Base-by-base conservation (phyloP, 2,797 vertebrate genomes). In the Neoniphon sammara region DNA sequence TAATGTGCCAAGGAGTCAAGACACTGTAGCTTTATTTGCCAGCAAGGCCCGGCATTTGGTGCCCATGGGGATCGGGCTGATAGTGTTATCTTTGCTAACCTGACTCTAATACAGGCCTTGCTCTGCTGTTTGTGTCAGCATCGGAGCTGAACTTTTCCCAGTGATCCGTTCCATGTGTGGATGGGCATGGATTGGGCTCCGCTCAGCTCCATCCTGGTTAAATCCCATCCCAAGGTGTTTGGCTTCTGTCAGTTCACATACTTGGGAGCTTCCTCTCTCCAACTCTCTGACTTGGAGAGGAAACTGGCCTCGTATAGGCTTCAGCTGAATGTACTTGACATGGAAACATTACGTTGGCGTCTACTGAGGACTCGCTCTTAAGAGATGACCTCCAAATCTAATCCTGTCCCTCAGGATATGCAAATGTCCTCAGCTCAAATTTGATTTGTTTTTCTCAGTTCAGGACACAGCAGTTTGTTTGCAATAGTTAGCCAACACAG, bases 41-140 rank as follows among this genome's bases (percentile, higher is more conserved):
- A 89, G 93, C 87, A 89, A 93, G 91, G 88, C 91, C 88, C 79
- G 70, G 88, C 88, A 84, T 91, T 87, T 78, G 81, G 83, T 82
- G 86, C 90, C 92, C 90, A 74, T 83, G 92, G 93, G 93, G 92
- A 93, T 91, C 85, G 30, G 85, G 75, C 93, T 93, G 93, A 95
- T 94, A 94, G 93, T 68, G 93, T 95, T 95, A 94, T 95, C 94
- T 93, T 83, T 83, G 85, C 92, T 94, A 94, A 95, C 94, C 94
- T 94, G 93, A 93, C 91, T 93, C 88, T 94, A 94, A 94, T 94
- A 94, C 90, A 88, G 89, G 91, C 90, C 89, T 90, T 80, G 88
- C 90, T 89, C 88, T 23, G 80, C 92, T 89, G 93, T 91, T 91
- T 89, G 85, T 92, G 92, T 93, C 91, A 79, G 91, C 80, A 86